Conservation (phyloP, 2,888 invertebrate genomes). For the Synergus japonicus region DNA sequence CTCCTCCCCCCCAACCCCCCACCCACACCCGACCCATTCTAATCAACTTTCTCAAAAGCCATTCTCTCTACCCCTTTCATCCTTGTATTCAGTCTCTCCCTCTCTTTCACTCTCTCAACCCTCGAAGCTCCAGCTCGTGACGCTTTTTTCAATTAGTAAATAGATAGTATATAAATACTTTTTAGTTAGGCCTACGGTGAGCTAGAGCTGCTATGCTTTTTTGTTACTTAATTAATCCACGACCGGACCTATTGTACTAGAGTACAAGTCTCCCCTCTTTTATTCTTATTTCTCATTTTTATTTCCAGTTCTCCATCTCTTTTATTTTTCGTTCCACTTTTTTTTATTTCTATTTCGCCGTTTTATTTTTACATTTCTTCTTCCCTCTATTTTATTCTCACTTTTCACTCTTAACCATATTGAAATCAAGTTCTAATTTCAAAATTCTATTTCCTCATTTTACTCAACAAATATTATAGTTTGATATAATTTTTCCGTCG, state of each 20-base stretch:
- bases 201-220: conserved; percentile 68
- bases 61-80: conserved; percentile 36
- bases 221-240: conserved; percentile 41
- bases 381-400: conserved; percentile 39
- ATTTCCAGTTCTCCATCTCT: conserved; percentile 10
- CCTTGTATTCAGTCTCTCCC: conserved; percentile 38
- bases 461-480: no score
- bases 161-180: conserved; percentile 73
- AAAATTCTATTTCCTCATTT: no score
- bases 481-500: no score
- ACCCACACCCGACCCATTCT: conserved; percentile 29
- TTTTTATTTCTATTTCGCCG: conserved; percentile 8
- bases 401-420: background rate
- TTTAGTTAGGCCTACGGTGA: conserved; percentile 76
- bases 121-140: conserved; percentile 59
- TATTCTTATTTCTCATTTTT: conserved; percentile 43
- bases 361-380: conserved; percentile 34
- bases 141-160: conserved; percentile 68
- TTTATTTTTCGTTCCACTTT: conserved; percentile 12
- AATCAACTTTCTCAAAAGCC: conserved; percentile 33
- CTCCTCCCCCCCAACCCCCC: conserved; percentile 27
- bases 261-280: conserved; percentile 43
- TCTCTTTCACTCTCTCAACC: conserved; percentile 42
- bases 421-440: no score
- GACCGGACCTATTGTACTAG: conserved; percentile 39